Base-by-base conservation (phyloP, 1,140 invertebrate genomes). In the Chionoecetes opilio region DNA sequence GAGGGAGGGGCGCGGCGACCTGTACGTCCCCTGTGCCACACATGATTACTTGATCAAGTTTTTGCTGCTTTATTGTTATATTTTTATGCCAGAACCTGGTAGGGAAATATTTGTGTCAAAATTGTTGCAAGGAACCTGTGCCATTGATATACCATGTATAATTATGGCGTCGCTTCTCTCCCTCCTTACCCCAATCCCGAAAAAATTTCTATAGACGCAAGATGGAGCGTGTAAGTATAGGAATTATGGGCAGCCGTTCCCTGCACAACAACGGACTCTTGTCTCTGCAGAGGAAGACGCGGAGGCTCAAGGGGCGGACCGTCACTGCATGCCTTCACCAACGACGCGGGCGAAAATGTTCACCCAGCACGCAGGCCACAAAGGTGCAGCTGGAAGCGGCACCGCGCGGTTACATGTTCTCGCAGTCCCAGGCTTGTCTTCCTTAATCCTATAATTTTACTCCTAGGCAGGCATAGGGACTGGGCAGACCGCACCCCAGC, bases 371-470 rank as follows among this genome's bases (percentile, higher is more conserved):
- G 21, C 63, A 17, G 21, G 63, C 21, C 63, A 75, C 5, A 21
- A 21, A n/a, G n/a, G 63, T 75, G 63, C 63, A 75, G 63, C 63
- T 75, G 63, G 6, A 21, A 21, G 63, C 21, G 21, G 63, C n/a
- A 1, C 63, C 63, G 63, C 41, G 14, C 63, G 63, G 63, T 75
- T 75, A 75, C 63, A n/a, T 75, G 63, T 75, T 75, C 63, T 26
- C 63, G 21, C 63, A 75, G 63, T 75, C 63, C 63, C 63, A n/a
- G n/a, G 63, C 63, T 75, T 75, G 63, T 75, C 63, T 75, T 5
- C 63, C 63, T 91, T 91, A 91, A 91, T 91, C 89, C 89, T 34
- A 75, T 91, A 63, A 91, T 91, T 32, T 91, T 35, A 91, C 11
- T 75, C 46, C 21, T 31, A 75, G 89, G 53, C 89, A 91, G 89